These are phyloP conservation scores for Bothrops jararaca DNA, from an alignment of 2,113 vertebrate species.

Conservation along the genomic window DNA sequence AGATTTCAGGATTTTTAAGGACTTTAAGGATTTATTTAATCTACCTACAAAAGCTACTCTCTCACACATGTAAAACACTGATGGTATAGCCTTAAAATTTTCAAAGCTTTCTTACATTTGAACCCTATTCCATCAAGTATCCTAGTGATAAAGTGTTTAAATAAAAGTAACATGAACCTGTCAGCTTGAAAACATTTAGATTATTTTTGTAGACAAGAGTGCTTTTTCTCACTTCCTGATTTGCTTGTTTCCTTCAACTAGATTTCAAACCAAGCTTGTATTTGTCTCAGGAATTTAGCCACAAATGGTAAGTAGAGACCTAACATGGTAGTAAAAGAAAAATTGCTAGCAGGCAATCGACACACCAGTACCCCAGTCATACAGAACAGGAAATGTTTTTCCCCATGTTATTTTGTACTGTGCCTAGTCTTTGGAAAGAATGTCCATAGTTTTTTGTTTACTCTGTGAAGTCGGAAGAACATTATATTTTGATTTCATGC, in stretches of 20 bases:
- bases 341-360: neutral
- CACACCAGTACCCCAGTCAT: neutral
- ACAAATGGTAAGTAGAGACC: conserved; percentile 69
- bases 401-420: neutral
- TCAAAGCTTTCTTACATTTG: neutral
- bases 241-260: conserved; percentile 52
- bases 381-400: neutral
- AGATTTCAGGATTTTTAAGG: neutral
- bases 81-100: neutral
- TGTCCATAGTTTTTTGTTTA: neutral
- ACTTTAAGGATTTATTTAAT: neutral
- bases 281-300: conserved; percentile 75
- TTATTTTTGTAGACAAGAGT: neutral
- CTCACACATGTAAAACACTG: neutral
- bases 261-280: conserved; percentile 79
- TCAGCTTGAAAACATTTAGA: neutral
- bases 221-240: neutral
- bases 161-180: neutral
- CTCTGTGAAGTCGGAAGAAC: neutral
- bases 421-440: neutral
- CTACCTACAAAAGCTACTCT: neutral
- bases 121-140: neutral
- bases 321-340: neutral
- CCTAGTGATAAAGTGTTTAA: neutral
- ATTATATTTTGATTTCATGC: neutral